A percentile compares a stretch with the other conserved stretches of the same genome.
These are phyloP conservation scores for Notocelia uddmanniana DNA, from an alignment of 2,888 invertebrate species.

Conservation along the genomic window DNA sequence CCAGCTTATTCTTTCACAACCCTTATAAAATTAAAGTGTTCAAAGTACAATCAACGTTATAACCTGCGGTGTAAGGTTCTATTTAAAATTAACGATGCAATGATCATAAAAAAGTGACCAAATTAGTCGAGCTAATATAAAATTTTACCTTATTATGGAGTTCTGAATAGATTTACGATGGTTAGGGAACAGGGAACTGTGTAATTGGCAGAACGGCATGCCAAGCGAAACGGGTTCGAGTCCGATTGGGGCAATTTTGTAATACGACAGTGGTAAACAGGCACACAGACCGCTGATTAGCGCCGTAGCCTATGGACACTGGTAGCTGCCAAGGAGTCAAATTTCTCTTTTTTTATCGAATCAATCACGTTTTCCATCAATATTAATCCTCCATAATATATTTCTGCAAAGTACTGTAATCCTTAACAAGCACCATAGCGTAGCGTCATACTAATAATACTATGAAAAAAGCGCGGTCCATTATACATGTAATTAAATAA, in stretches of 20 bases:
- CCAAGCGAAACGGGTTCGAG: conserved; percentile 35
- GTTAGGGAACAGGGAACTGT: neutral
- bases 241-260: conserved; percentile 8
- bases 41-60: conserved; percentile 36
- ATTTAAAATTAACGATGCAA: conserved; percentile 35
- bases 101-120: conserved; percentile 44
- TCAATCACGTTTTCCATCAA: neutral
- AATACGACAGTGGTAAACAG: neutral
- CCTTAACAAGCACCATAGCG: neutral
- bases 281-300: neutral
- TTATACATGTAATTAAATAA: neutral
- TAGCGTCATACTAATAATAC: too few relatives aligned
- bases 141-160: conserved; percentile 43
- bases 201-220: conserved; percentile 39
- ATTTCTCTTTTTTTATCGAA: neutral
- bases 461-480: neutral
- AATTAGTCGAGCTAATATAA: conserved; percentile 44
- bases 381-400: neutral
- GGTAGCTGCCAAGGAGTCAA: too few relatives aligned
- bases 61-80: conserved; percentile 2
- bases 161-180: conserved; percentile 44
- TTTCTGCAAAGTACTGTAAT: neutral
- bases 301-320: neutral
- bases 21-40: conserved; percentile 41
- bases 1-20: conserved; percentile 36